phyloP scores from a whole-genome alignment of 2,888 invertebrate species.

The Antheraea assamensis region DNA sequence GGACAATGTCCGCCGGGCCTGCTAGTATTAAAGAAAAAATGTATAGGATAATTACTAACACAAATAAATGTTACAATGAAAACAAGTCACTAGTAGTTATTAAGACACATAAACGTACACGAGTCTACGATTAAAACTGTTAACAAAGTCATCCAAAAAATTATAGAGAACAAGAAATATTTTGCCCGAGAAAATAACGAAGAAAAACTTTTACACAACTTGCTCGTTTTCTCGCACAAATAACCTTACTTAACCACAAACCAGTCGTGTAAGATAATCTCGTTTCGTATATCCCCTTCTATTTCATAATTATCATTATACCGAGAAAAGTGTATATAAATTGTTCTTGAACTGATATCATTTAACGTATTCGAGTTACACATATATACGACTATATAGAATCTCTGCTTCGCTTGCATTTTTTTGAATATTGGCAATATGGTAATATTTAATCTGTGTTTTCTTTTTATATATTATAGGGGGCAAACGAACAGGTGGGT shows the following conservation, averaged over 20 bases:
- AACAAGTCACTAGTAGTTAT: neutral
- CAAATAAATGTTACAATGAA: neutral
- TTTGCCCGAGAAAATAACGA: constrained; percentile 19
- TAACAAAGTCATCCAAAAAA: neutral
- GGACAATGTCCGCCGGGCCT: too few relatives aligned
- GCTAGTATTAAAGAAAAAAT: too few relatives aligned
- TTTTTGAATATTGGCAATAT: too few relatives aligned
- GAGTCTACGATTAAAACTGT: neutral
- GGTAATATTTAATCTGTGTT: too few relatives aligned
- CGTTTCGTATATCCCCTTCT: neutral
- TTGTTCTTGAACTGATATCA: too few relatives aligned
- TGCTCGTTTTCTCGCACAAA: neutral
- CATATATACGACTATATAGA: too few relatives aligned
- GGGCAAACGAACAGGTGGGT: too few relatives aligned
- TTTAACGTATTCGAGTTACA: too few relatives aligned
- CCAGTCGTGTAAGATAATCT: neutral
- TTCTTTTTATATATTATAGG: too few relatives aligned
- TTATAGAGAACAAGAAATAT: constrained; percentile 4
- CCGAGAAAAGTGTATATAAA: neutral
- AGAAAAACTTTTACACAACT: constrained; percentile 12
- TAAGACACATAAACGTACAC: neutral
- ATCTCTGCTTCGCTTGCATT: too few relatives aligned
- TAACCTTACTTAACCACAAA: neutral
- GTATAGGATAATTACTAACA: neutral
- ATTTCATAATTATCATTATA: neutral